Evolutionary conservation across 2,888 invertebrate genomes (phyloP).

Genomic region (Caenorhabditis sp.): DNA sequence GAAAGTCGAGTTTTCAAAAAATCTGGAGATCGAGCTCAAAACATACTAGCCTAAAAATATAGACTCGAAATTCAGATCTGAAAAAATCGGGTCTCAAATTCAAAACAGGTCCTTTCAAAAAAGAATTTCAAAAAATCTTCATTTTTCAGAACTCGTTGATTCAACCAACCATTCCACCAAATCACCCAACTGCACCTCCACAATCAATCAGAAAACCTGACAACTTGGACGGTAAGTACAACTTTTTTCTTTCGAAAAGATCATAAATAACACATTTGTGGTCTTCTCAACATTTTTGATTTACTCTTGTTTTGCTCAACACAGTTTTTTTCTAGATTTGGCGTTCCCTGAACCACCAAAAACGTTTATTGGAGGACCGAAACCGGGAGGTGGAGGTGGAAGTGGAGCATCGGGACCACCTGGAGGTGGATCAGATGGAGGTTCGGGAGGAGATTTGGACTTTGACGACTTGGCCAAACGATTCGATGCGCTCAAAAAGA

Average conservation of each 20-base stretch:
- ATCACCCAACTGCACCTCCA: constrained; percentile 49
- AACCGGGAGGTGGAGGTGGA: constrained; percentile 14
- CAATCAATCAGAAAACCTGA: constrained; percentile 45
- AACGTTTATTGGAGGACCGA: constrained; percentile 36
- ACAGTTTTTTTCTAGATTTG: constrained; percentile 35
- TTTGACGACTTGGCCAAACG: constrained; percentile 64
- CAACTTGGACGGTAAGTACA: constrained; percentile 27
- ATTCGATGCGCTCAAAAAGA: constrained; percentile 64
- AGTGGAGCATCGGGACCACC: background rate
- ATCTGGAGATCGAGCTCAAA: no score
- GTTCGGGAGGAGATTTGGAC: constrained; percentile 45
- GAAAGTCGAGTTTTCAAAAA: no score
- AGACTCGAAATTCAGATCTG: no score
- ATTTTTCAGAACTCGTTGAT: constrained; percentile 45
- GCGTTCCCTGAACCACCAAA: constrained; percentile 62
- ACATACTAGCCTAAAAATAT: no score
- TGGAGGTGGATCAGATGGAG: constrained; percentile 12
- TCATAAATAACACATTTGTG: background rate
- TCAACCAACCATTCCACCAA: constrained; percentile 21
- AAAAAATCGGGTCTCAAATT: no score
- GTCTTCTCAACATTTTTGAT: constrained; percentile 3
- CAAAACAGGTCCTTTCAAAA: no score
- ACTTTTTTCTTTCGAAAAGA: background rate
- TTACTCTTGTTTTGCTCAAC: background rate
- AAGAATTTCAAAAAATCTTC: no score